Evolutionary conservation across 2,113 vertebrate genomes (phyloP).

Genomic region (Gymnocephalus cernua): DNA sequence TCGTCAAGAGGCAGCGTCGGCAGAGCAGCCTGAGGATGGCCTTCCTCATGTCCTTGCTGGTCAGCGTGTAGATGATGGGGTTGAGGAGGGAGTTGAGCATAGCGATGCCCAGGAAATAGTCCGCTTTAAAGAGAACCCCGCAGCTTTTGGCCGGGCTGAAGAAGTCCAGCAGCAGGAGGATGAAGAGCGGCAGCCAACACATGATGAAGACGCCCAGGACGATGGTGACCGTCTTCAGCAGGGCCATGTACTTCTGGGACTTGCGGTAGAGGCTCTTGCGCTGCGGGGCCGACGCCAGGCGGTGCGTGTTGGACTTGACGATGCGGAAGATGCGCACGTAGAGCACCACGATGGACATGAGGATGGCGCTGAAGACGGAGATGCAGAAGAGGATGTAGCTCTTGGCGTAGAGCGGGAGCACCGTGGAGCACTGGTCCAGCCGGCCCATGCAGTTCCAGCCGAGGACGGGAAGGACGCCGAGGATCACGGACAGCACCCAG

Average conservation of each 20-base stretch:
- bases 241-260: constrained; percentile 87
- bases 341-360: constrained; percentile 89
- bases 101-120: constrained; percentile 92
- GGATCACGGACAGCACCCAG: constrained; percentile 86
- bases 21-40: constrained; percentile 89
- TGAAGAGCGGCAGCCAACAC: constrained; percentile 92
- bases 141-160: constrained; percentile 81
- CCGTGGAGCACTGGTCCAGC: constrained; percentile 87
- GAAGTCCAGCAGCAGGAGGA: constrained; percentile 90
- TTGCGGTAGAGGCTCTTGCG: constrained; percentile 76
- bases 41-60: constrained; percentile 90
- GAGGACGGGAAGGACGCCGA: constrained; percentile 88
- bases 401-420: constrained; percentile 92
- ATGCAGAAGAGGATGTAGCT: constrained; percentile 92
- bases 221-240: constrained; percentile 91
- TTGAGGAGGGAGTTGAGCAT: constrained; percentile 93
- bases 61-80: constrained; percentile 94
- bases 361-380: constrained; percentile 85
- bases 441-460: constrained; percentile 92
- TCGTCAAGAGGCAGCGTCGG: constrained; percentile 77
- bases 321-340: constrained; percentile 90
- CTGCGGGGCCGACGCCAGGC: constrained; percentile 60
- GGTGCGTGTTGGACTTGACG: constrained; percentile 87
- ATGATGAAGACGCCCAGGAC: constrained; percentile 91
- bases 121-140: constrained; percentile 86